Evolutionary conservation across 2,888 invertebrate genomes (phyloP), one percentile per base, ranked within the genome.

Genomic region (Gisinianus flammeolus): DNA sequence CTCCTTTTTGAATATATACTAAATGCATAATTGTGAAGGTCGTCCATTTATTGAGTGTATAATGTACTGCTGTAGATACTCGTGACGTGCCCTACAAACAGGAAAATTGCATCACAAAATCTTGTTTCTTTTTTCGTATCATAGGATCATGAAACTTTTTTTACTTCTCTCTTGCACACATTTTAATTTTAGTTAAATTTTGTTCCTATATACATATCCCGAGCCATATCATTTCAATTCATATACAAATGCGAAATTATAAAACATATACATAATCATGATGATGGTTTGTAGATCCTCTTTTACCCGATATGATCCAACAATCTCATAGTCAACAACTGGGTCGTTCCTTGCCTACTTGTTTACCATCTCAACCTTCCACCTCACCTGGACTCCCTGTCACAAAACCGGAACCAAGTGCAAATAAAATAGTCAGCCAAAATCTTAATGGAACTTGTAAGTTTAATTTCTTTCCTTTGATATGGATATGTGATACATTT

Each of bases 381-480:
- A 69, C 75, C 2, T 56, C 68, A 52, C 74, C 74, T 52, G 74
- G 74, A 31, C 33, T 72, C 22, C 54, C 74, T 12, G 12, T n/a
- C 30, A 1, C 33, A 30, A 74, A 74, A 66, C 26, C 74, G 19
- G 28, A 62, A 10, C 24, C 66, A 64, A 69, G 58, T 72, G 35
- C 79, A 16, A 80, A 79, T 62, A 81, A 78, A 76, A 83, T 83
- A 64, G 82, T 82, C 78, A 81, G 83, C 70, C 83, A 82, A 73
- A 83, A 83, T 79, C 73, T 82, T 66, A 83, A 83, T 70, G 82
- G 82, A 76, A 83, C 83, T 52, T 33, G 83, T 83, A 81, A 83
- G 82, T 72, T 26, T 56, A 67, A 16, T 66, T 33, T 33, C 5
- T 44, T 8, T 22, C 10, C 12, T 35, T 62, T 62, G n/a, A n/a